Conservation (phyloP, 2,888 invertebrate genomes). For the Ennomos erosarius region DNA sequence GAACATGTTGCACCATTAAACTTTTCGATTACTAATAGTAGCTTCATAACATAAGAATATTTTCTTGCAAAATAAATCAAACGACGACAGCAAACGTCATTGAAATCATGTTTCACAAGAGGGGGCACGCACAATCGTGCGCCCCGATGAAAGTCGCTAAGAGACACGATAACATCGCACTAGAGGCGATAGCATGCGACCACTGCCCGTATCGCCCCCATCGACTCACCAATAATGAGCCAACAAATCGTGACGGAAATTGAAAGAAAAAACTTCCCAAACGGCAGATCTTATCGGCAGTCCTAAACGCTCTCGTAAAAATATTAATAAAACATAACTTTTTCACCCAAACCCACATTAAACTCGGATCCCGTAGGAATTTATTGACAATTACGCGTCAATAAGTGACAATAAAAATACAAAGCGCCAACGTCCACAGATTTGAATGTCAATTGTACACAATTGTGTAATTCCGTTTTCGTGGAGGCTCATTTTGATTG, state of each 20-base stretch:
- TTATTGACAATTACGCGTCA: slow-evolving; percentile 85
- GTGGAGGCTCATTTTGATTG: slow-evolving; percentile 82
- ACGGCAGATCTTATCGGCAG: slow-evolving; percentile 79
- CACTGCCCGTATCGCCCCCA: slow-evolving; percentile 84
- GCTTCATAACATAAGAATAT: no score
- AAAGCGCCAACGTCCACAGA: slow-evolving; percentile 83
- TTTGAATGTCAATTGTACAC: slow-evolving; percentile 85
- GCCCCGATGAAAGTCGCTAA: slow-evolving; percentile 82
- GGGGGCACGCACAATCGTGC: slow-evolving; percentile 69
- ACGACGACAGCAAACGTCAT: slow-evolving; percentile 62
- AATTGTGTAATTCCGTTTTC: slow-evolving; percentile 83
- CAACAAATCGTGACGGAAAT: slow-evolving; percentile 85
- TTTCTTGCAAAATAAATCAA: slow-evolving; percentile 65
- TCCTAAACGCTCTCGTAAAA: slow-evolving; percentile 85
- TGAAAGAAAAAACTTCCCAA: slow-evolving; percentile 84
- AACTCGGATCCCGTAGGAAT: slow-evolving; percentile 83
- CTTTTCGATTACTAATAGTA: no score
- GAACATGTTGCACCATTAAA: no score
- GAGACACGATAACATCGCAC: slow-evolving; percentile 78
- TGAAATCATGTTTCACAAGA: slow-evolving; percentile 74
- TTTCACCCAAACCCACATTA: slow-evolving; percentile 85
- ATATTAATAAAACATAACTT: slow-evolving; percentile 86
- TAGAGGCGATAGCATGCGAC: slow-evolving; percentile 73
- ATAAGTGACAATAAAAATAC: slow-evolving; percentile 84
- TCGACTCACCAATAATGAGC: slow-evolving; percentile 80